Conservation (phyloP, 2,888 invertebrate genomes). For the Limnephilus marmoratus region DNA sequence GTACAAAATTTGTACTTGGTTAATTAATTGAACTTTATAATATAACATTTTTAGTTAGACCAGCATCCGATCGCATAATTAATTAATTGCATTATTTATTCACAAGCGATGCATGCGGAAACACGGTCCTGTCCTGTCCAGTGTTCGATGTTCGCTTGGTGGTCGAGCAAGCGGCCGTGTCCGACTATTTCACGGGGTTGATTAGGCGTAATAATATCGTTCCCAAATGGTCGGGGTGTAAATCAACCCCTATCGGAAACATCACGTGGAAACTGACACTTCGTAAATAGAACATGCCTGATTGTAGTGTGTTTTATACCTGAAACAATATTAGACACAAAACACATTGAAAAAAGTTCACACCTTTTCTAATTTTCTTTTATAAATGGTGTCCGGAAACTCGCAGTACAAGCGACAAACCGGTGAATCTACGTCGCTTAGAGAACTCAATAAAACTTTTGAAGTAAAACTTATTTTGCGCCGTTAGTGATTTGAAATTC, state of each 20-base stretch:
- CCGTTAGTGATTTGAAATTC: no score
- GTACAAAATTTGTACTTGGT: background rate
- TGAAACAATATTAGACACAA: background rate
- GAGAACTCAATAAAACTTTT: no score
- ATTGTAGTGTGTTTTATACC: background rate
- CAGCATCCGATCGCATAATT: background rate
- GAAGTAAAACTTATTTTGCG: no score
- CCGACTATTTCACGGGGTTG: conserved; percentile 56
- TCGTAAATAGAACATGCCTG: background rate
- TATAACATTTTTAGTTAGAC: background rate
- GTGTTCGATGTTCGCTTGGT: background rate
- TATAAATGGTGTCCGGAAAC: no score
- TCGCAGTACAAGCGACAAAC: no score
- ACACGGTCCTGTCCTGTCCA: background rate
- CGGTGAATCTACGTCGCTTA: no score
- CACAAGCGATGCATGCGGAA: background rate
- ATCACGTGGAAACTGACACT: conserved; percentile 15
- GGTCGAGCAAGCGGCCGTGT: background rate
- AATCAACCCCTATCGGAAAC: conserved; percentile 51
- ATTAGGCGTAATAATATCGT: conserved; percentile 64
- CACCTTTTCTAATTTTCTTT: background rate
- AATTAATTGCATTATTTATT: conserved; percentile 57
- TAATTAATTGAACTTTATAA: background rate
- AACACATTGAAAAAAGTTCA: background rate
- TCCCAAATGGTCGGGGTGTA: conserved; percentile 63